Conservation (phyloP, 2,797 vertebrate species). For the Cossypha heuglini region DNA sequence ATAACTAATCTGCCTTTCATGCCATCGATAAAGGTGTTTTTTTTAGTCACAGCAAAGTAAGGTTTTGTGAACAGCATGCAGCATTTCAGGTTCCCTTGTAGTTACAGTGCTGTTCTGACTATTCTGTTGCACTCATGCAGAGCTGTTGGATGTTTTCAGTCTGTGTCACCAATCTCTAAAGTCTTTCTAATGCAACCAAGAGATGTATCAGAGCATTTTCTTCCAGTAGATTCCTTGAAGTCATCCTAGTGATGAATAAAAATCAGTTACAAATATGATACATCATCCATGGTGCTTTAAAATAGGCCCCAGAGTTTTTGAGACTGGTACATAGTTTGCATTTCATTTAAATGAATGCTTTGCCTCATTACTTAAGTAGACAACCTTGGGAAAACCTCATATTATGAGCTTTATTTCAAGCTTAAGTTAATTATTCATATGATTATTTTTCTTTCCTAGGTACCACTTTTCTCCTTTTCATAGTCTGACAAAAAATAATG, state of each 20-base stretch:
- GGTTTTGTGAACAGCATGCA: neutral
- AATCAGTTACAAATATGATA: neutral
- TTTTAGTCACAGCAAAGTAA: neutral
- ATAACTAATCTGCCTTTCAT: neutral
- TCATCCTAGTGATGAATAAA: neutral
- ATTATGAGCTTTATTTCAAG: neutral
- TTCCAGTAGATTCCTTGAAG: neutral
- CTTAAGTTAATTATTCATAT: neutral
- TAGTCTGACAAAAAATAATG: neutral
- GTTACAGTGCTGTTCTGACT: rapidly evolving
- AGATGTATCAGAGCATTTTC: neutral
- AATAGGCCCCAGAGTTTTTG: neutral
- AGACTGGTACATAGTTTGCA: neutral
- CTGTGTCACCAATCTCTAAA: neutral
- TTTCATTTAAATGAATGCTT: neutral
- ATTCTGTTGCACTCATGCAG: neutral
- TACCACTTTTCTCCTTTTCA: neutral
- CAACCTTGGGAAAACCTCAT: neutral
- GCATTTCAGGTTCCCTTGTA: neutral
- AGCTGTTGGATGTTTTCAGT: neutral
- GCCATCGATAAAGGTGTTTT: rapidly evolving
- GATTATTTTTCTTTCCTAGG: constrained; percentile 33
- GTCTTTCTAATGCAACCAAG: neutral
- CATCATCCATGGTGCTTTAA: rapidly evolving
- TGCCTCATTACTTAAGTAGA: neutral